phyloP scores from a whole-genome alignment of 1,140 invertebrate genomes.

The Pararge aegeria region DNA sequence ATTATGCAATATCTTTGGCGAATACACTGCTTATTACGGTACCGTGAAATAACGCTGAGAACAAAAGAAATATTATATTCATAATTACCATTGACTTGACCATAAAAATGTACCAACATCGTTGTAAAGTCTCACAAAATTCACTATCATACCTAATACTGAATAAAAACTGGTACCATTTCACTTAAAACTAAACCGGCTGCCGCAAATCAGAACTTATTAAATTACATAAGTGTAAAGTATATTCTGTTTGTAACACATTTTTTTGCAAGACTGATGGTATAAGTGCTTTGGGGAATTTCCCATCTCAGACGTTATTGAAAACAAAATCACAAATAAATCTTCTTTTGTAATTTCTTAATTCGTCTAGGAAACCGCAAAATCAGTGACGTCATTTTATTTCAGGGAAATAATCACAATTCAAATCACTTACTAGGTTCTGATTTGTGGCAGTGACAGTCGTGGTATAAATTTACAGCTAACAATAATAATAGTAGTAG shows the following conservation, averaged over 20 bases:
- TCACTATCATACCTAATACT: slow-evolving; percentile 66
- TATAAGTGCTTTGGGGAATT: too few species aligned
- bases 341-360: too few species aligned
- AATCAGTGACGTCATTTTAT: too few species aligned
- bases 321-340: too few species aligned
- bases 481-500: slow-evolving; percentile 42
- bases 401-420: too few species aligned
- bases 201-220: not conserved
- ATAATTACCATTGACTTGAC: slow-evolving; percentile 20
- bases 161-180: slow-evolving; percentile 67
- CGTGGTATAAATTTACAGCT: slow-evolving; percentile 40
- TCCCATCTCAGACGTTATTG: too few species aligned
- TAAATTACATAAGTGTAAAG: not conserved
- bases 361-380: too few species aligned
- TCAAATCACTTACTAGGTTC: slow-evolving; percentile 3
- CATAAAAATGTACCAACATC: slow-evolving; percentile 65
- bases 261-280: too few species aligned
- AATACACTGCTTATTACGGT: slow-evolving; percentile 69
- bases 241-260: too few species aligned
- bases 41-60: slow-evolving; percentile 51
- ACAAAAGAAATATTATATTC: slow-evolving; percentile 36
- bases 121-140: slow-evolving; percentile 76
- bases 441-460: not conserved
- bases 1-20: slow-evolving; percentile 79
- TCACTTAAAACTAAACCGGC: slow-evolving; percentile 34